Evolutionary conservation across 2,888 invertebrate genomes (phyloP), one percentile per base, ranked within the genome.

Genomic region (Sympetrum striolatum): DNA sequence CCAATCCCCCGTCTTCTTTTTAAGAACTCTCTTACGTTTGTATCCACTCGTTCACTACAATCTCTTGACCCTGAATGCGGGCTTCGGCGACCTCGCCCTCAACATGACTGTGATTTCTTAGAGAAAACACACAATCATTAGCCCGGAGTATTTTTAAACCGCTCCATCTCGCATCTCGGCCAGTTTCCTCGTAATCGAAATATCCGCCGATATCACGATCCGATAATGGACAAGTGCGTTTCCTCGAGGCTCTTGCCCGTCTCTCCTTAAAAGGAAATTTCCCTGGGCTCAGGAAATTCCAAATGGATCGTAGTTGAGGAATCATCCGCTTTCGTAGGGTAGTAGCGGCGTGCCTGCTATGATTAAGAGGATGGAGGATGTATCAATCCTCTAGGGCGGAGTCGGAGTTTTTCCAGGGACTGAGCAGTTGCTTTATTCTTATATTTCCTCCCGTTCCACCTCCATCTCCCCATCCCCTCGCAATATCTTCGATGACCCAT

Each of bases 261-360:
- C 60, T 31, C n/a, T 37, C 86, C 60, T 60, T 86, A 86, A 60
- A 86, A 86, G 86, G 86, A 86, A 86, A 60, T 86, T 86, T 86
- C 58, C 86, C 37, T 39, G 22, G 64, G 58, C n/a, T n/a, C 86
- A 64, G 86, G 86, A 86, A 86, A 86, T 86, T 64, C 86, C 86
- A 86, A 86, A n/a, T 60, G 60, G 58, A 64, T 86, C 60, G 86
- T 35, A 60, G 86, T 12, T 58, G 64, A 60, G 86, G 37, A 86
- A 86, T 86, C 64, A 86, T 86, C 86, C 60, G 60, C 2, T n/a
- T 58, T 60, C 86, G 73, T 25, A 25, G 25, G 73, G 73, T 73
- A 73, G 73, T 31, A 2, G 73, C 31, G 73, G 64, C n/a, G n/a
- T n/a, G 31, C n/a, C n/a, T 64, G 6, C 58, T 2, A 64, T 86